These are phyloP conservation scores for Tyto alba DNA, from an alignment of 2,113 vertebrate genomes.

Conservation along the genomic window DNA sequence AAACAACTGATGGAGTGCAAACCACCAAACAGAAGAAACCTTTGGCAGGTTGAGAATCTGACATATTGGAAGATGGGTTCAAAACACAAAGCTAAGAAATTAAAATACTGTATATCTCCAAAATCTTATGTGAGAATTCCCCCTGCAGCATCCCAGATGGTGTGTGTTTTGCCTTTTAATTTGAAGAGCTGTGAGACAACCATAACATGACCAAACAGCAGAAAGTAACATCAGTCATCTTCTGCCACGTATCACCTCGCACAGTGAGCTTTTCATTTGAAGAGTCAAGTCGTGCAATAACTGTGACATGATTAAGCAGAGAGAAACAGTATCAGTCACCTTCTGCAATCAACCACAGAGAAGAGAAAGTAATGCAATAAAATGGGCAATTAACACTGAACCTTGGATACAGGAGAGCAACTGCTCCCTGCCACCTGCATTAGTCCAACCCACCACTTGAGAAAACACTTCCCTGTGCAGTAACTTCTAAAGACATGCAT, in stretches of 20 bases:
- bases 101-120: background rate
- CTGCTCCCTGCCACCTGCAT: constrained; percentile 5
- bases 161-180: background rate
- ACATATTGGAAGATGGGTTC: background rate
- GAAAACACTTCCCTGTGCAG: constrained; percentile 2
- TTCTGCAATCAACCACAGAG: background rate
- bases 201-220: background rate
- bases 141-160: background rate
- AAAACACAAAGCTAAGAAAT: background rate
- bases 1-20: background rate
- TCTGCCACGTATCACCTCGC: background rate
- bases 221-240: background rate
- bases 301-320: background rate
- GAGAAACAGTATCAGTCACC: background rate
- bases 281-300: background rate
- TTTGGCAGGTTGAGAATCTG: background rate
- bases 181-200: background rate
- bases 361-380: background rate
- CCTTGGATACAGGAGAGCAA: constrained; percentile 7
- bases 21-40: background rate
- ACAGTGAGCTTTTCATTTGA: accelerated
- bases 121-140: background rate
- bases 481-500: background rate
- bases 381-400: constrained; percentile 2
- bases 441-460: background rate